Percentiles rank a stretch among this genome's conserved stretches.
phyloP scores from a whole-genome alignment of 2,797 vertebrate species.

The Fringilla coelebs region DNA sequence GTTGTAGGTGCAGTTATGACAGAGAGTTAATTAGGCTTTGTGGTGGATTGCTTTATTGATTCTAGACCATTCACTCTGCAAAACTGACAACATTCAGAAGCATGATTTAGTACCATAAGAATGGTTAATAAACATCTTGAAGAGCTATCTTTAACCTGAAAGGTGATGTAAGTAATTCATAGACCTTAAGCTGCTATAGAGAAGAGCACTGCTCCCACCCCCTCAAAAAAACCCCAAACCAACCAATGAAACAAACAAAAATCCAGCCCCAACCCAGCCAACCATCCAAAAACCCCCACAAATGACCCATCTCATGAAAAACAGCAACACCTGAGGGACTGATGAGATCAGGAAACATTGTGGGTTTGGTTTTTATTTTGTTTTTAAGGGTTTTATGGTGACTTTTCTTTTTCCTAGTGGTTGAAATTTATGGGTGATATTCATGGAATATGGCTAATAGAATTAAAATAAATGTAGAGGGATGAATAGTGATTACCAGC shows the following conservation, averaged over 20 bases:
- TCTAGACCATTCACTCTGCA: not conserved
- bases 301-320: rapidly evolving
- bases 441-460: not conserved
- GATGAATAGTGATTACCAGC: not conserved
- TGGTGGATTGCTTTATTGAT: not conserved
- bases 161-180: not conserved
- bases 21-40: not conserved
- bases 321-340: not conserved
- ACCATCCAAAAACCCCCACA: rapidly evolving
- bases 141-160: not conserved
- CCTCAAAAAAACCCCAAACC: rapidly evolving
- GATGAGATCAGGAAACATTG: not conserved
- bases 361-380: not conserved
- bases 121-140: not conserved
- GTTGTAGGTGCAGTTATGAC: not conserved
- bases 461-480: not conserved
- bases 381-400: not conserved
- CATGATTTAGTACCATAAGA: not conserved
- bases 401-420: not conserved
- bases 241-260: not conserved
- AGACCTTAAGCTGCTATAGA: not conserved
- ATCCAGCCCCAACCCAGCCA: not conserved
- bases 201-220: rapidly evolving
- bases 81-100: not conserved
- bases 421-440: not conserved